Evolutionary conservation across 2,888 invertebrate species (phyloP), one percentile per base, ranked within the genome.

Genomic region (Hypselothyrea guttata): DNA sequence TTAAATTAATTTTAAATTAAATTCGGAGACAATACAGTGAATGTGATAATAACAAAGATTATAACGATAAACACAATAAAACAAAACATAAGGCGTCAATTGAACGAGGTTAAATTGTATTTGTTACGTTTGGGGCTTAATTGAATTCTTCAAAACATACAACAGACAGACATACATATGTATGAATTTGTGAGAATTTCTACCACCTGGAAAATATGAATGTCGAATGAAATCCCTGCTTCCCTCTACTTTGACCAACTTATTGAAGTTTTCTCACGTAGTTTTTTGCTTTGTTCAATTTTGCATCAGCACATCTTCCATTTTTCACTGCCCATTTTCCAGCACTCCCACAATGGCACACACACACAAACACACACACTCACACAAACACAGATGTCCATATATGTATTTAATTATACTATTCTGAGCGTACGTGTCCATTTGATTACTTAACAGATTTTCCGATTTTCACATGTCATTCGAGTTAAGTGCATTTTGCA

Each of bases 401-500:
- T 53, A 41, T 18, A 41, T 31, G n/a, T 37, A 53, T 53, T 54
- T 53, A 69, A 71, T 71, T 47, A 59, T 37, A 35, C 35, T 60
- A 41, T 52, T 55, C 42, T 56, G 38, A 42, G 31, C 55, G 77
- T 51, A 79, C 79, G 79, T 79, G 79, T 84, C 84, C 81, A 77
- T 84, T 77, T 81, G 84, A 77, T 81, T 81, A 84, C 81, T 65
- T 66, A 67, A 75, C 79, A 77, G 84, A 79, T 79, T 79, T 84
- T 57, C 55, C 67, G 70, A 62, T 77, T 83, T 76, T 64, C 75
- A 73, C 72, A 57, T 78, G 83, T 83, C 83, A 83, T 78, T 84
- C 82, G 71, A 81, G 75, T 81, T 81, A 81, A 81, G 84, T 78
- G 82, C 82, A 75, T 82, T 84, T 81, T 75, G 73, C 84, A 81